Conservation (phyloP, 2,797 vertebrate species). For the Scolopax rusticola region DNA sequence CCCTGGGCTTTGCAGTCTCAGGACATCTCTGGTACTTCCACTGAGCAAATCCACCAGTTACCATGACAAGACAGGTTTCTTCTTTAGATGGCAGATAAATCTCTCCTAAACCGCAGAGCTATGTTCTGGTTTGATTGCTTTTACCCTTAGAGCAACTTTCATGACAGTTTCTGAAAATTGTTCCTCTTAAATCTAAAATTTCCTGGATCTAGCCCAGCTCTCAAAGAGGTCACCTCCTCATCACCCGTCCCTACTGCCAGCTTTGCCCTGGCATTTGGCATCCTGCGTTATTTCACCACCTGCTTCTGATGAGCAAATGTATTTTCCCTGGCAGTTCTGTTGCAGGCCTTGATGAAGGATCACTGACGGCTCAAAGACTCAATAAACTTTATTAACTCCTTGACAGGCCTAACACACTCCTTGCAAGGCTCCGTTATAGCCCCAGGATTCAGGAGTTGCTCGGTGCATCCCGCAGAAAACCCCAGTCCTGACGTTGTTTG, state of each 20-base stretch:
- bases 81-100: not conserved
- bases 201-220: not conserved
- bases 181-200: not conserved
- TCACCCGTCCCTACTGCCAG: not conserved
- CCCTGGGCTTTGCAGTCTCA: not conserved
- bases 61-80: not conserved
- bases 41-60: not conserved
- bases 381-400: constrained; percentile 46
- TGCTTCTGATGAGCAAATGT: not conserved
- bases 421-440: not conserved
- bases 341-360: constrained; percentile 5
- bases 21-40: not conserved
- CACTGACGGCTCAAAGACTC: constrained; percentile 1
- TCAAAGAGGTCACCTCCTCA: not conserved
- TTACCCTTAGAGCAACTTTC: not conserved
- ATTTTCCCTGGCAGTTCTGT: not conserved
- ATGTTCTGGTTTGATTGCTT: not conserved
- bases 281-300: not conserved
- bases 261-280: not conserved
- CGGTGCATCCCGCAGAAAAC: not conserved
- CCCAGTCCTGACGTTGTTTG: not conserved
- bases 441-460: not conserved
- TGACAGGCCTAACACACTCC: not conserved
- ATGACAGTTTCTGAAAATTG: not conserved
- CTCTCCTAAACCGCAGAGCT: not conserved